Percentiles rank a stretch among this genome's conserved stretches.
phyloP scores from a whole-genome alignment of 2,797 vertebrate genomes.

The Clarias laeviceps region DNA sequence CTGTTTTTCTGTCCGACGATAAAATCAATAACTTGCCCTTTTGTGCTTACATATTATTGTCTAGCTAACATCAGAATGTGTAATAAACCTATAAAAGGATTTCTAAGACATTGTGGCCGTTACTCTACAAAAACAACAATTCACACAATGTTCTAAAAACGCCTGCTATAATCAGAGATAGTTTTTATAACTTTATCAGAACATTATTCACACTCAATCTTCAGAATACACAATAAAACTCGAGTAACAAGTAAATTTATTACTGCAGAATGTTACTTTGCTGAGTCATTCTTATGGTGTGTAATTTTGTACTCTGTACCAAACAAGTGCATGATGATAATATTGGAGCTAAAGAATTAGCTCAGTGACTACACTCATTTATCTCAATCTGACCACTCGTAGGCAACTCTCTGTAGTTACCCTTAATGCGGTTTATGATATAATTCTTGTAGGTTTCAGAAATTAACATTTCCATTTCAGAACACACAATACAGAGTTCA shows the following conservation, averaged over 20 bases:
- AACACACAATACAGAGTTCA: background rate
- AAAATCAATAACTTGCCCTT: background rate
- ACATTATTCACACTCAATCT: background rate
- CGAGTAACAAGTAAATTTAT: background rate
- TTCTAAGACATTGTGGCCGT: background rate
- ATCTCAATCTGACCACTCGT: background rate
- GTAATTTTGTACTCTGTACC: too few relatives aligned
- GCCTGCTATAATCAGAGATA: background rate
- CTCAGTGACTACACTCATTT: too few relatives aligned
- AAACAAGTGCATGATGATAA: background rate
- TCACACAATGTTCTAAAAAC: too few relatives aligned
- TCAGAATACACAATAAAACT: background rate
- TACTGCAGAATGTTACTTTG: too few relatives aligned
- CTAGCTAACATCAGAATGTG: background rate
- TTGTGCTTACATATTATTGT: background rate
- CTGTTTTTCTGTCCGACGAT: background rate
- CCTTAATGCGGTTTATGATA: background rate
- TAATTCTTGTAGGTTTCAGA: background rate
- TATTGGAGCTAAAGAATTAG: background rate
- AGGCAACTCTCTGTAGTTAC: background rate
- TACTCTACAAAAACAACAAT: background rate
- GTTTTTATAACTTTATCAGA: background rate
- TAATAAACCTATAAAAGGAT: background rate
- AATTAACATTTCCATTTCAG: background rate
- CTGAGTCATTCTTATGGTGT: too few relatives aligned